Percentiles rank a stretch among this genome's conserved stretches.
Conservation (phyloP, 2,113 vertebrate species). For the Nycticorax nycticorax region DNA sequence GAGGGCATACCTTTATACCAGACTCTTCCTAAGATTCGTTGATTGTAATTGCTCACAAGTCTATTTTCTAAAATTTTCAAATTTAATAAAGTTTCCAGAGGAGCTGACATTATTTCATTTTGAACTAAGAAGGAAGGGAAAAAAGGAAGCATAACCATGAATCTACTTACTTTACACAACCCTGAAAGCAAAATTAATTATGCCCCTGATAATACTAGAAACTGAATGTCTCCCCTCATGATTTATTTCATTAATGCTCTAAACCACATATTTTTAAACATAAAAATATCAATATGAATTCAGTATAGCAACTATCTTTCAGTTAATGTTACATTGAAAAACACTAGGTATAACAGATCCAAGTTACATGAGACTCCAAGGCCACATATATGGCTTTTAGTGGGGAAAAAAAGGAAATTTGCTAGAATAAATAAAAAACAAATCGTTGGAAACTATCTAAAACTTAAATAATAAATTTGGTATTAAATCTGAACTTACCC, state of each 20-base stretch:
- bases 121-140: not conserved
- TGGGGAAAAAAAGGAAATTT: not conserved
- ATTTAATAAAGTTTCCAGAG: not conserved
- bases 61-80: not conserved
- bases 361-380: not conserved
- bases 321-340: not conserved
- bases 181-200: not conserved
- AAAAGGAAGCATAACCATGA: not conserved
- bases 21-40: not conserved
- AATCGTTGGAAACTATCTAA: not conserved
- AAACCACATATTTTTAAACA: not conserved
- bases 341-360: not conserved
- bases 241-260: not conserved
- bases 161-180: not conserved
- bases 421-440: not conserved
- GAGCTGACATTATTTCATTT: not conserved
- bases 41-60: not conserved
- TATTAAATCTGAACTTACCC: not conserved
- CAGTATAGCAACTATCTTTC: not conserved
- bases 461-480: not conserved
- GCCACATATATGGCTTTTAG: not conserved
- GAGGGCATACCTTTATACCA: not conserved
- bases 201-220: not conserved
- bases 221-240: not conserved
- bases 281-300: not conserved